Percentiles rank a stretch among this genome's conserved stretches.
Evolutionary conservation across 2,113 vertebrate species (phyloP).

Genomic region (Erythrocercus mccallii): DNA sequence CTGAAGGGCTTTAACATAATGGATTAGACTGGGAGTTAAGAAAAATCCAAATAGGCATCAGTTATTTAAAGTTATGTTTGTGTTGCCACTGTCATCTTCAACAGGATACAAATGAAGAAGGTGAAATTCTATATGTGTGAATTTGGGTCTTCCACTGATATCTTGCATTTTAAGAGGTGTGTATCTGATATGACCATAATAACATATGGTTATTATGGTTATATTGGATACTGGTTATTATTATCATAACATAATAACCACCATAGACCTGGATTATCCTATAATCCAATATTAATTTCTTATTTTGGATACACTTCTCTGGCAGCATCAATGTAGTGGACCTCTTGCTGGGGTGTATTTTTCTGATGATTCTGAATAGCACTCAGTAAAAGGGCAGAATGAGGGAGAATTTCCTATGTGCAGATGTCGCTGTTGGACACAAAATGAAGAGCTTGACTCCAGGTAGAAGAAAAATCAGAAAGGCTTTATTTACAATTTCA

Average conservation of each 20-base stretch:
- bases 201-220: neutral
- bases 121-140: neutral
- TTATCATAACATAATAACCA: no score
- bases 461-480: no score
- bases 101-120: neutral
- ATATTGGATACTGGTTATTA: no score
- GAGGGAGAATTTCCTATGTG: neutral
- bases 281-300: neutral
- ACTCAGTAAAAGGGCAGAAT: fast-evolving
- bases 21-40: neutral
- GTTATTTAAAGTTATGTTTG: neutral
- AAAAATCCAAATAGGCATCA: neutral
- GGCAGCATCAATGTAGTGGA: neutral
- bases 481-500: no score
- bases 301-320: neutral
- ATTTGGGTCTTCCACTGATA: neutral
- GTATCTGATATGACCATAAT: neutral
- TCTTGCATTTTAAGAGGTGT: neutral
- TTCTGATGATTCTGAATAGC: neutral
- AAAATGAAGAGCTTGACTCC: no score
- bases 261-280: neutral
- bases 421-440: no score
- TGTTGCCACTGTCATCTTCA: neutral
- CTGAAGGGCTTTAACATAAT: neutral
- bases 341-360: neutral